These are phyloP conservation scores for Archips crataeganus DNA, from an alignment of 2,888 invertebrate genomes.

Conservation along the genomic window DNA sequence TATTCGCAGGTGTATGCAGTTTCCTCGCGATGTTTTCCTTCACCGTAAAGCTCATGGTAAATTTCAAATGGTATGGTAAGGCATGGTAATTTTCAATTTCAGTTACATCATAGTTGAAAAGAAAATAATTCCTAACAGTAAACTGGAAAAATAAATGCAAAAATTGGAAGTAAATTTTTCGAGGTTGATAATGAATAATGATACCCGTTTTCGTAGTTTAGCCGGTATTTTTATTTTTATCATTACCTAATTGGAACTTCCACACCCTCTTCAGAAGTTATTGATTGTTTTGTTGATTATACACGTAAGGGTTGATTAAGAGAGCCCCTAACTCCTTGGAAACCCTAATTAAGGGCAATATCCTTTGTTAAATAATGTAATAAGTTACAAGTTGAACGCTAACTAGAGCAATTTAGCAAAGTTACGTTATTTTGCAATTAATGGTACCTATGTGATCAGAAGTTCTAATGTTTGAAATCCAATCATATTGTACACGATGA, in stretches of 20 bases:
- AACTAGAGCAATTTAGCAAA: background rate
- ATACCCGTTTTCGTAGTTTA: no score
- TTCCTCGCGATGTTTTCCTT: no score
- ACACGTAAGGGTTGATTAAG: background rate
- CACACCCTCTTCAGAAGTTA: conserved; percentile 13
- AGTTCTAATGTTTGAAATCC: background rate
- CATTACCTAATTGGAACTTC: background rate
- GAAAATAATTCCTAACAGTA: no score
- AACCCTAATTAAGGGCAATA: background rate
- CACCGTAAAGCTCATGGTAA: no score
- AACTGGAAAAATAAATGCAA: no score
- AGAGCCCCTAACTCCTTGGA: background rate
- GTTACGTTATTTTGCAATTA: background rate
- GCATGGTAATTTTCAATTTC: no score
- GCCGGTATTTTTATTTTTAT: no score
- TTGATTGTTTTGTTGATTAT: conserved; percentile 18
- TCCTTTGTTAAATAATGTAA: conserved; percentile 9
- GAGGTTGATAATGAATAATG: no score
- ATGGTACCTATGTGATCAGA: background rate
- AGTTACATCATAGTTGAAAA: no score
- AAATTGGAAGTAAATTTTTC: no score
- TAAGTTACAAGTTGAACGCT: background rate
- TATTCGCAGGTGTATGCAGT: no score
- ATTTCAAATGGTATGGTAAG: no score
- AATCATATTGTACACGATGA: background rate